Evolutionary conservation across 2,888 invertebrate species (phyloP), one percentile per base, ranked within the genome.

Genomic region (Sinopyrophorus schimmeli): DNA sequence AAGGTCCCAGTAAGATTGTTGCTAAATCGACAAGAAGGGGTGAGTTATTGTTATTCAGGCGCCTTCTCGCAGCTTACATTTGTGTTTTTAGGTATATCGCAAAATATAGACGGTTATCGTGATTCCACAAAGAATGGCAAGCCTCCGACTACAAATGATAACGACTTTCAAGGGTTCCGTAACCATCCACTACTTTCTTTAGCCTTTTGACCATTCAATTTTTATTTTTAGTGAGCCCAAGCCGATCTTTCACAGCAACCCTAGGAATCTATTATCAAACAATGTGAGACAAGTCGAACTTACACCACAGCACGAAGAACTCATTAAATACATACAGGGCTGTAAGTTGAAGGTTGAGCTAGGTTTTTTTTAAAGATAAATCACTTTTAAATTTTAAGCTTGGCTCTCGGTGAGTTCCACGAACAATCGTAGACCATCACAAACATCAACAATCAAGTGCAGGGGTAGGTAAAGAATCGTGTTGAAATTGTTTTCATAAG

Each of bases 1-100:
- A 89, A 76, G 89, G 89, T 56, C 89, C 90, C 55, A 91, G 89
- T 76, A 90, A 90, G 78, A 87, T 91, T 72, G 89, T 89, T 64
- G 87, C 90, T 55, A 90, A 91, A 80, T 87, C 90, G 59, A 80
- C 89, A 66, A 80, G 91, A 80, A 87, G 90, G 64, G 70, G 71
- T 70, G 62, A n/a, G n/a, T n/a, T n/a, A n/a, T n/a, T n/a, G n/a
- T n/a, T n/a, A n/a, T n/a, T n/a, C n/a, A n/a, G n/a, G n/a, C n/a
- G n/a, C n/a, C n/a, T n/a, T n/a, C n/a, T n/a, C n/a, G n/a, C 9
- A 9, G n/a, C 23, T 24, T 35, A 32, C 40, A n/a, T 18, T 7
- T 26, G 5, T 27, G n/a, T 35, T 35, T n/a, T 31, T 62, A 89
- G 89, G 89, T 64, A 81, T 89, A 64, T 79, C 85, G 65, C 89